Evolutionary conservation across 2,113 vertebrate genomes (phyloP), one percentile per base, ranked within the genome.

Genomic region (Eulemur rufifrons): DNA sequence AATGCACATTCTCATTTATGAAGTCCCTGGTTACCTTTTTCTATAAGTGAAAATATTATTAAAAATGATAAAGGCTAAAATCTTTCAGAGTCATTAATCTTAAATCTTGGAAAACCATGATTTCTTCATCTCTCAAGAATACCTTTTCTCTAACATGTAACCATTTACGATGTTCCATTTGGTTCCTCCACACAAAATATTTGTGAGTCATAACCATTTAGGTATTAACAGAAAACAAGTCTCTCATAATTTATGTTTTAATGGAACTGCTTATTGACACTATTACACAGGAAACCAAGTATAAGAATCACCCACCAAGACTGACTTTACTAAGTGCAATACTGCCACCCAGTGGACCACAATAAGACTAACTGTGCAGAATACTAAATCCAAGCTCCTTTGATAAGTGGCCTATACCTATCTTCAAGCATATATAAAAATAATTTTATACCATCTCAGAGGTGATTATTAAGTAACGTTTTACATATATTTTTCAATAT

Each of bases 291-390:
- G 54, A 97, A 96, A 96, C 2, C 1, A 13, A 95, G 73, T 52
- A 0, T 0, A 64, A 37, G 90, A 92, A 45, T 2, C 1, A 32
- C 4, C 2, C 17, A 11, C 0, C 21, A 83, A 14, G 0, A 50
- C 29, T 25, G 0, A 76, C 32, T 73, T 64, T 95, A 42, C 18
- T 15, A 96, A 97, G 88, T 63, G 54, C 76, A 89, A 88, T 91
- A 77, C 97, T 98, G 98, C 98, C 98, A 98, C 74, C 98, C 15
- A 92, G 98, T 96, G 98, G 97, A 14, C 54, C 1, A 15, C 0
- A 15, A 4, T 42, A n/a, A 83, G 74, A 93, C 11, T 0, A 25
- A n/a, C 37, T 10, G 5, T 1, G 64, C 20, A 89, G 25, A 74
- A 54, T 1, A 20, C 4, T 8, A 23, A 81, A 64, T 10, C 1